Evolutionary conservation across 2,888 invertebrate species (phyloP).

Genomic region (Coecobrya sp.): DNA sequence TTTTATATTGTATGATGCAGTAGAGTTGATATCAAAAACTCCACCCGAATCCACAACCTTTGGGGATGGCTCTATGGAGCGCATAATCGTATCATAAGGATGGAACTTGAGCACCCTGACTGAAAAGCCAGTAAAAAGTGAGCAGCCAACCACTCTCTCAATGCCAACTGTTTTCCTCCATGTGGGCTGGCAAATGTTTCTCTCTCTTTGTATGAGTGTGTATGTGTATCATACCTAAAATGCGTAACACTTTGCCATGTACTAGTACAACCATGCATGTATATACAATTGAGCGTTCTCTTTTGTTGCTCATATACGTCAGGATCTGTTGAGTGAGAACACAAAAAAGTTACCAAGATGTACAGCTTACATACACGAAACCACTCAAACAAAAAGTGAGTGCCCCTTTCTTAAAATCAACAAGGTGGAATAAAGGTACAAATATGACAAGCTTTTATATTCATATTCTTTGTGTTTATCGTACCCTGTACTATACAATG

Average conservation of each 20-base stretch:
- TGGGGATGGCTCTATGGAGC: slow-evolving; percentile 84
- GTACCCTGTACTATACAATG: not conserved
- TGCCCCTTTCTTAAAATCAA: slow-evolving; percentile 37
- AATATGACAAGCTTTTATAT: slow-evolving; percentile 16
- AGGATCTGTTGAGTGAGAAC: slow-evolving; percentile 9
- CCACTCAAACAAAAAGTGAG: slow-evolving; percentile 30
- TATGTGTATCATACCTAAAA: slow-evolving; percentile 37
- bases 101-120: slow-evolving; percentile 84
- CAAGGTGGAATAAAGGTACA: not conserved
- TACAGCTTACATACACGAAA: slow-evolving; percentile 1
- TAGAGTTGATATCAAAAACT: slow-evolving; percentile 81
- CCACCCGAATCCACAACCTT: slow-evolving; percentile 85
- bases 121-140: slow-evolving; percentile 83
- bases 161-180: slow-evolving; percentile 85
- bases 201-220: slow-evolving; percentile 43
- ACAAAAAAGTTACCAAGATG: slow-evolving; percentile 44
- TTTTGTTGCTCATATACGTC: slow-evolving; percentile 39
- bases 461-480: not conserved
- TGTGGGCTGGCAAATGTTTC: slow-evolving; percentile 84
- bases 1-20: slow-evolving; percentile 26
- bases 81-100: slow-evolving; percentile 85
- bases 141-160: slow-evolving; percentile 85
- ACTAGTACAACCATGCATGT: not conserved
- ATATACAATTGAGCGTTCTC: slow-evolving; percentile 22
- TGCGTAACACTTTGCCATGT: slow-evolving; percentile 32